Conservation (phyloP, 2,888 invertebrate genomes). For the Leptinotarsa juncta region DNA sequence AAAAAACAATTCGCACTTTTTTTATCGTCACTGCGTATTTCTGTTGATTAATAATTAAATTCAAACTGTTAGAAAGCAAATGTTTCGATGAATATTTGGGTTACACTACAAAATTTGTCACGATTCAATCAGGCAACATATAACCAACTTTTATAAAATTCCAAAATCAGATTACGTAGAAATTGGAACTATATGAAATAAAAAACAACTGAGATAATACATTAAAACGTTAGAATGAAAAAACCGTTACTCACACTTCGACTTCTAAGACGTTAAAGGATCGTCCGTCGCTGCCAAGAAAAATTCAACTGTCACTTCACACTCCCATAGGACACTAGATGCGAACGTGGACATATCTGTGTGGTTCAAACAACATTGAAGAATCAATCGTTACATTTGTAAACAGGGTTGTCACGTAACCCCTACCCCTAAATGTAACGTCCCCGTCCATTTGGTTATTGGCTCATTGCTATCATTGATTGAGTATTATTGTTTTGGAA, state of each 20-base stretch:
- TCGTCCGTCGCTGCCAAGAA: constrained; percentile 27
- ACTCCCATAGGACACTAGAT: constrained; percentile 56
- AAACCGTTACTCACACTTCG: constrained; percentile 24
- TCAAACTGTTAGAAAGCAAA: constrained; percentile 31
- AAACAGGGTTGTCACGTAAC: constrained; percentile 68
- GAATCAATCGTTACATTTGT: constrained; percentile 68
- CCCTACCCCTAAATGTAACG: constrained; percentile 61
- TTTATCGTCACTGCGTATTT: background rate
- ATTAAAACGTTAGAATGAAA: background rate
- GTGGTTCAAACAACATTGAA: constrained; percentile 66
- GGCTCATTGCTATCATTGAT: constrained; percentile 68
- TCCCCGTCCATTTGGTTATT: constrained; percentile 67
- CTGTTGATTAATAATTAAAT: constrained; percentile 38
- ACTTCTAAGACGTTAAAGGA: constrained; percentile 23
- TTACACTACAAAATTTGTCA: constrained; percentile 12
- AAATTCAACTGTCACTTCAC: constrained; percentile 44
- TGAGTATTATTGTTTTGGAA: constrained; percentile 68
- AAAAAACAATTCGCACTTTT: background rate
- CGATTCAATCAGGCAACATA: constrained; percentile 19
- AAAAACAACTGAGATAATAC: too few relatives aligned
- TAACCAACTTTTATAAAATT: too few relatives aligned
- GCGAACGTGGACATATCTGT: constrained; percentile 62
- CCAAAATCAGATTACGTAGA: too few relatives aligned
- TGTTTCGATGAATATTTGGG: constrained; percentile 19
- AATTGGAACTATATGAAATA: too few relatives aligned